Conservation (phyloP, 2,797 vertebrate genomes). For the Coccyzus lansbergi region DNA sequence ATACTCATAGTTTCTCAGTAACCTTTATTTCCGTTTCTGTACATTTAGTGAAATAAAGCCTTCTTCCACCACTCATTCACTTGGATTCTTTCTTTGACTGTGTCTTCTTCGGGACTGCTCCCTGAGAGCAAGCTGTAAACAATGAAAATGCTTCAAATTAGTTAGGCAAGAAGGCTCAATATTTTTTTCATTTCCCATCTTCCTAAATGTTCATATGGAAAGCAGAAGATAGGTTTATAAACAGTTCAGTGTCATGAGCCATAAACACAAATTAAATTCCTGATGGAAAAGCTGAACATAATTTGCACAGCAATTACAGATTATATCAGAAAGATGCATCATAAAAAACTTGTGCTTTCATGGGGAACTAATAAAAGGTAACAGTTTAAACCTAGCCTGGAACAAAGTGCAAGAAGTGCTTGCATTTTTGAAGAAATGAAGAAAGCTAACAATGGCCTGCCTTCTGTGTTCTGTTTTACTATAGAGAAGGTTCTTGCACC, state of each 20-base stretch:
- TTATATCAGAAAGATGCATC: not conserved
- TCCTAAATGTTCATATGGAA: not conserved
- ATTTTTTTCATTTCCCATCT: not conserved
- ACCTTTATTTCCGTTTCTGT: slow-evolving; percentile 71
- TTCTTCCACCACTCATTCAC: slow-evolving; percentile 59
- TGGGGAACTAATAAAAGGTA: not conserved
- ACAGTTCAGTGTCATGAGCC: not conserved
- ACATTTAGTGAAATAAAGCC: slow-evolving; percentile 62
- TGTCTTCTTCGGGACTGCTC: slow-evolving; percentile 58
- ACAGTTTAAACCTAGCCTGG: not conserved
- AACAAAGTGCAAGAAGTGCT: not conserved
- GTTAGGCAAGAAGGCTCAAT: not conserved
- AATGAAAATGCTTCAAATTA: not conserved
- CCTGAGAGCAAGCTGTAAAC: slow-evolving; percentile 76
- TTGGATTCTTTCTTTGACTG: not conserved
- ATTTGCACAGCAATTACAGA: not conserved
- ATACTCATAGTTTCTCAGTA: slow-evolving; percentile 54
- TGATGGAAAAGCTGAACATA: not conserved
- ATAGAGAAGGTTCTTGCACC: not conserved
- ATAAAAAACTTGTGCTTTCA: not conserved
- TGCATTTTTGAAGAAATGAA: not conserved
- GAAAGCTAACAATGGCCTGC: not conserved
- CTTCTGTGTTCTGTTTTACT: not conserved
- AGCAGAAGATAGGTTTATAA: not conserved
- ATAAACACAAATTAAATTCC: not conserved